Evolutionary conservation across 92 coral and sea anemone species (phyloP).

Genomic region (Paramuricea clavata): DNA sequence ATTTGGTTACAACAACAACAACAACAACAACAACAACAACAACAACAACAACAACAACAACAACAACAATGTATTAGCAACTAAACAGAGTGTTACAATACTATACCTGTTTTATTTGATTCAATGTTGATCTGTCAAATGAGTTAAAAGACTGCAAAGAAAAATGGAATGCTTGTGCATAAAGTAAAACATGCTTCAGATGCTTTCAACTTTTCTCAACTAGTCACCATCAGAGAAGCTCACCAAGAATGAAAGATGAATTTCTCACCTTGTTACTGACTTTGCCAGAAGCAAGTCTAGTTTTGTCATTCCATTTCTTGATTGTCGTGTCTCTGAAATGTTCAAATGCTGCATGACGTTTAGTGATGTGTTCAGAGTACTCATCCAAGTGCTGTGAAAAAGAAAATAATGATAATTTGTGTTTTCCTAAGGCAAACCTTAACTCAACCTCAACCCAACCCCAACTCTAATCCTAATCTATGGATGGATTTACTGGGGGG

Average conservation of each 20-base stretch:
- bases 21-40: too few relatives aligned
- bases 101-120: slow-evolving; percentile 93
- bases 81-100: not conserved
- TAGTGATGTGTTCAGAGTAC: slow-evolving; percentile 71
- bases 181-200: not conserved
- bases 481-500: too few relatives aligned
- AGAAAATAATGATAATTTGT: not conserved
- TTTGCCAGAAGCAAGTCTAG: slow-evolving; percentile 92
- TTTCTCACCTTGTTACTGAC: slow-evolving; percentile 86
- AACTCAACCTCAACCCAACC: not conserved
- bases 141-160: slow-evolving; percentile 84
- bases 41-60: too few relatives aligned
- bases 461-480: not conserved
- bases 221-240: not conserved
- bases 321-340: slow-evolving; percentile 82
- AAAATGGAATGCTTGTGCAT: slow-evolving; percentile 8
- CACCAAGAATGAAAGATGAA: not conserved
- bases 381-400: not conserved
- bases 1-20: too few relatives aligned
- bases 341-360: slow-evolving; percentile 87
- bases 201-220: not conserved
- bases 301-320: slow-evolving; percentile 96
- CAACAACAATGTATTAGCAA: not conserved
- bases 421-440: too few relatives aligned
- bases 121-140: slow-evolving; percentile 90